Evolutionary conservation across 2,888 invertebrate genomes (phyloP).

Genomic region (Aspidiotus rigidus): DNA sequence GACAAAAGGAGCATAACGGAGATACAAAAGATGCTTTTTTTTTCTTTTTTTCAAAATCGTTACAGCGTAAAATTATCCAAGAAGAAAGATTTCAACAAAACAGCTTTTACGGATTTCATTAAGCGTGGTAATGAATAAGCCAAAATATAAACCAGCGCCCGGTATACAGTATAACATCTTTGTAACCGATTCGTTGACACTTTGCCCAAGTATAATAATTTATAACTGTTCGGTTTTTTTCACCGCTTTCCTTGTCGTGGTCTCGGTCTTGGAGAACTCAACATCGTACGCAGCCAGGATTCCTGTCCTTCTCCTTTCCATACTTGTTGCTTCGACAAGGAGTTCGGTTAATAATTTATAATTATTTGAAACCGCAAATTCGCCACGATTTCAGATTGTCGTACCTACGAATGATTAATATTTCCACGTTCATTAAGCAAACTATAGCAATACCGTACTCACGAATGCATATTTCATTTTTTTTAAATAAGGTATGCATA

Average conservation of each 20-base stretch:
- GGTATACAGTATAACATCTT: constrained; percentile 29
- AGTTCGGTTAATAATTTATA: constrained; percentile 32
- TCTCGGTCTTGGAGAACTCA: too few species aligned
- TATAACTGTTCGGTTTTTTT: constrained; percentile 31
- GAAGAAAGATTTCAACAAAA: constrained; percentile 33
- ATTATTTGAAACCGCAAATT: constrained; percentile 34
- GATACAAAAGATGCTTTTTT: constrained; percentile 27
- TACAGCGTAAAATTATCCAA: constrained; percentile 31
- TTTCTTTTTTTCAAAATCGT: constrained; percentile 26
- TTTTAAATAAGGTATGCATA: too few species aligned
- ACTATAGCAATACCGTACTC: neutral
- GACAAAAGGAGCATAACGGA: neutral
- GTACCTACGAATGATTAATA: constrained; percentile 30
- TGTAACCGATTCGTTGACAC: constrained; percentile 33
- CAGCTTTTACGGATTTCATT: constrained; percentile 34
- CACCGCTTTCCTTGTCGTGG: neutral
- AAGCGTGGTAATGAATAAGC: constrained; percentile 34
- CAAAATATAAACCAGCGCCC: constrained; percentile 22
- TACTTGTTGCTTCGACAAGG: constrained; percentile 9
- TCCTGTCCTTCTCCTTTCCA: neutral
- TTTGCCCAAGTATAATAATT: constrained; percentile 31
- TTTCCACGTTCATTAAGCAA: constrained; percentile 16
- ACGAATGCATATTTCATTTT: too few species aligned
- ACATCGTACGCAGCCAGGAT: neutral
- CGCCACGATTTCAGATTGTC: constrained; percentile 30